phyloP scores from a whole-genome alignment of 1,140 invertebrate species.

The Drosophila ogumai region DNA sequence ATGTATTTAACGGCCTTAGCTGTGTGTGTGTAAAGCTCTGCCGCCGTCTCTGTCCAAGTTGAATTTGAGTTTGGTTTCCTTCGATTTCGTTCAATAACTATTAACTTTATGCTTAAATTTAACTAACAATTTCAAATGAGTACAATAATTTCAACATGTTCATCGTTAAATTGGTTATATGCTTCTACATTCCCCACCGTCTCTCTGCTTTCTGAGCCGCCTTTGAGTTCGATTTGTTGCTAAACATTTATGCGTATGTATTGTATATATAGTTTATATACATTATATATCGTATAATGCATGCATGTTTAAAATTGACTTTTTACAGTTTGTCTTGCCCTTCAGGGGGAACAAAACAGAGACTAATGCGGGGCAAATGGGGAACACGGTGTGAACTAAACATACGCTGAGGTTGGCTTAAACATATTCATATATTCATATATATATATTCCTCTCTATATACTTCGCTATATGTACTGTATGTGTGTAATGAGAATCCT shows the following conservation, averaged over 20 bases:
- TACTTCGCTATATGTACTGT: constrained; percentile 35
- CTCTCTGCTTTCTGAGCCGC: constrained; percentile 12
- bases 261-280: constrained; percentile 2
- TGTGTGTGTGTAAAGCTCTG: constrained; percentile 17
- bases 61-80: constrained; percentile 28
- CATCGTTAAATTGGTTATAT: constrained; percentile 30
- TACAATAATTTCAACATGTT: constrained; percentile 53
- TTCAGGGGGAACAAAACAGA: constrained; percentile 22
- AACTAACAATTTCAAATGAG: constrained; percentile 50
- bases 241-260: constrained; percentile 39
- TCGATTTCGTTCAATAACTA: constrained; percentile 45
- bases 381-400: constrained; percentile 20
- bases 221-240: constrained; percentile 41
- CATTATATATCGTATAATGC: constrained; percentile 28
- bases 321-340: constrained; percentile 55
- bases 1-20: background rate
- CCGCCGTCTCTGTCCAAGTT: constrained; percentile 17
- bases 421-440: constrained; percentile 40
- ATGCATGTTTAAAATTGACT: constrained; percentile 73
- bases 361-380: background rate
- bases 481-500: constrained; percentile 71
- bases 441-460: constrained; percentile 44
- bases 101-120: constrained; percentile 48
- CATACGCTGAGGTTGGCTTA: constrained; percentile 49
- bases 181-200: constrained; percentile 5